Base-by-base conservation (phyloP, 2,888 invertebrate species). In the Nasonia oneida region DNA sequence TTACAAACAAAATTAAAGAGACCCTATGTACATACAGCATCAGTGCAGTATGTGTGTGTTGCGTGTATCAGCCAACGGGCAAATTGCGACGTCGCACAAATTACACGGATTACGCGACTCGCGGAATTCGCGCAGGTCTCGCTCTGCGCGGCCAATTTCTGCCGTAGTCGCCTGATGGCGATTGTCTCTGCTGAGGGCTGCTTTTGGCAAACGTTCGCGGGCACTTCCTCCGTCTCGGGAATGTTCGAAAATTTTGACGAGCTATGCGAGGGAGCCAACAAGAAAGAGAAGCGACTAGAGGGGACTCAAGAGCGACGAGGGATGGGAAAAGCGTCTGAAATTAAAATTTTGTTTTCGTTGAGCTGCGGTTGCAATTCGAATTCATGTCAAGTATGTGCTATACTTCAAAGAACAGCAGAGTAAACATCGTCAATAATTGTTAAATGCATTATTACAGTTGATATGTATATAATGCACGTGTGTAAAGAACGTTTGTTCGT, bases 191-290 rank as follows among this genome's bases (percentile, higher is more conserved):
- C 33, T 47, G 67, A 29, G 67, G 3, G 37, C 33, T 3, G 29
- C 14, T 67, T 67, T 33, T 67, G 67, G 67, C 67, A 67, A 67
- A 23, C 67, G n/a, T 8, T 61, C 10, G 14, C 64, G 3, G 12
- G 42, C 29, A 67, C n/a, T 67, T 67, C 29, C 64, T 67, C 8
- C 57, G 18, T 23, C 57, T 61, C 57, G 23, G 33, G 64, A 67
- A 67, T 67, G 64, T 33, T 67, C 64, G 64, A 67, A 33, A 29
- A 33, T 33, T 67, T 67, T 64, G 64, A 64, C 64, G 61, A 61
- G 61, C 8, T 61, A 61, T 15, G 8, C 61, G 10, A n/a, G n/a
- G 53, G 61, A 61, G 61, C 61, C 61, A 61, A 61, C 18, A 5
- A 0, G 64, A 64, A 29, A 23, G 23, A 64, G 29, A 29, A 29